Conservation (phyloP, 2,797 vertebrate genomes). For the Florisuga fusca region DNA sequence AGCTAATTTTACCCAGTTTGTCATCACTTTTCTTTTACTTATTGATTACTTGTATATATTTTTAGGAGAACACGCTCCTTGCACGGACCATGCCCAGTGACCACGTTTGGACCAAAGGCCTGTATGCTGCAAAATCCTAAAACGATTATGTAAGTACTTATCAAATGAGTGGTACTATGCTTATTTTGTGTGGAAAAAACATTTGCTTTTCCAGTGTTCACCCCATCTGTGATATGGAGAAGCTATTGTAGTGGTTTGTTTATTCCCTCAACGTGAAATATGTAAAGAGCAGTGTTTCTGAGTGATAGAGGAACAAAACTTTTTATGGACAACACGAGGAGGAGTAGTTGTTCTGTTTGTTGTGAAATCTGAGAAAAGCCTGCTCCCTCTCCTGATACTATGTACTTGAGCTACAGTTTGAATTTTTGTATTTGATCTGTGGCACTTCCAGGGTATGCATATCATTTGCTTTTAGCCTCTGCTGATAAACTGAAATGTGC, state of each 20-base stretch:
- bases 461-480: background rate
- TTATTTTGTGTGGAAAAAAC: background rate
- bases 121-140: constrained; percentile 97
- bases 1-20: background rate
- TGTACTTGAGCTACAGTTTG: background rate
- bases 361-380: background rate
- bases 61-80: constrained; percentile 92
- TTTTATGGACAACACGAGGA: background rate
- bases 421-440: background rate
- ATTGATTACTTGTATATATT: fast-evolving
- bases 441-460: background rate
- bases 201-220: background rate
- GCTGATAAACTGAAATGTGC: background rate
- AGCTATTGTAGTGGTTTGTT: background rate
- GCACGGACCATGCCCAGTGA: constrained; percentile 97
- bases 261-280: background rate
- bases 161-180: background rate
- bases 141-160: constrained; percentile 91
- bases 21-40: background rate
- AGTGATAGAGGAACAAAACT: background rate
- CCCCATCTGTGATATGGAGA: background rate
- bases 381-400: background rate
- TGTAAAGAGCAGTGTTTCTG: background rate
- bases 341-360: background rate
- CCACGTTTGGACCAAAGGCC: constrained; percentile 97